Base-by-base conservation (phyloP, 2,113 vertebrate genomes). In the Cichladusa arquata region DNA sequence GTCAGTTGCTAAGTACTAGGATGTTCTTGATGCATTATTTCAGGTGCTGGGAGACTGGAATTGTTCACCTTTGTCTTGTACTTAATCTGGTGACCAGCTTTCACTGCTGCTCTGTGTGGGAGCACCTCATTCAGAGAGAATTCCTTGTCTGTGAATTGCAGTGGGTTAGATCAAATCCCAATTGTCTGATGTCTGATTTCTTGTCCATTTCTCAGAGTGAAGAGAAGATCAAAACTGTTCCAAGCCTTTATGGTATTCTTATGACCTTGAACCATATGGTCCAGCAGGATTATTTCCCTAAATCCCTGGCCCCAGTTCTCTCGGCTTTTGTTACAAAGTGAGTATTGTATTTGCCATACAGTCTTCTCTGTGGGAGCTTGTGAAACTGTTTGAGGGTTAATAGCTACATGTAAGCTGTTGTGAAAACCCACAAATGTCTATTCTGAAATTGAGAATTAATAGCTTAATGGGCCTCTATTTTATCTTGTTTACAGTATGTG, bases 251-350 rank as follows among this genome's bases (percentile, higher is more conserved):
- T 2, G 99, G 99, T 31, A 99, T 99, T 89, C 97, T 99, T 82
- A 98, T 99, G 95, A 97, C 98, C 11, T 90, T 99, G 97, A 99
- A 99, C 91, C 99, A 99, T 50, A 91, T 99, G 23, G 99, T 99
- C n/a, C 98, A 98, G 53, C 99, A 99, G 97, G 98, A 98, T 93
- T 99, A 99, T 94, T 99, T 99, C 96, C 99, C 99, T 38, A 98
- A 98, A 97, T 97, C 98, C 45, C 98, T 98, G 25, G 97, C 97
- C 9, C 98, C 98, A 8, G 98, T 99, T 79, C 98, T 99, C 76
- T 96, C 98, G 17, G 99, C 98, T 25, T 99, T 99, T 93, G 89
- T 99, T 97, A 98, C 98, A 97, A 99, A 99, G 99, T 99, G 98
- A 99, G 99, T 98, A 77, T 92, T 92, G 12, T 77, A 18, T 18